phyloP scores from a whole-genome alignment of 2,113 vertebrate genomes.

The Trogon melanurus region DNA sequence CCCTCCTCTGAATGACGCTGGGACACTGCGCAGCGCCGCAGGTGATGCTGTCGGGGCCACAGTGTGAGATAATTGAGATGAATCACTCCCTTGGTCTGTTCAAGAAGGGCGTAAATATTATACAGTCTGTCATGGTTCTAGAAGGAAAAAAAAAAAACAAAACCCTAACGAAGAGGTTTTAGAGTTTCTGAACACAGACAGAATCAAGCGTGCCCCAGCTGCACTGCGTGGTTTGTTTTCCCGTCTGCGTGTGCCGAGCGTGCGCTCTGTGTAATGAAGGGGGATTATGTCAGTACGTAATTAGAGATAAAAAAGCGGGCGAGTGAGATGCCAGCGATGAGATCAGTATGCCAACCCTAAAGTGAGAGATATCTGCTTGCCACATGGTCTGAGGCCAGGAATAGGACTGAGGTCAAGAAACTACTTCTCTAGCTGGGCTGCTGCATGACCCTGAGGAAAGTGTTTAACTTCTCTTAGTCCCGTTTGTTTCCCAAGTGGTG shows the following conservation, averaged over 20 bases:
- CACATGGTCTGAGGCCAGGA: not conserved
- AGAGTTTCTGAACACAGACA: not conserved
- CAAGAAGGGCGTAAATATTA: not conserved
- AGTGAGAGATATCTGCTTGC: not conserved
- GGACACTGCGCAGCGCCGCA: not conserved
- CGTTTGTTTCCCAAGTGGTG: not conserved
- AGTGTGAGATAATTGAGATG: not conserved
- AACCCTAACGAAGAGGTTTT: not conserved
- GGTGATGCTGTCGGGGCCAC: not conserved
- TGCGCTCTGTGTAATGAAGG: conserved; percentile 7
- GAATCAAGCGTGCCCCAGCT: not conserved
- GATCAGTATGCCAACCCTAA: not conserved
- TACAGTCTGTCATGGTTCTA: not conserved
- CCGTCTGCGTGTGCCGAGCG: not conserved
- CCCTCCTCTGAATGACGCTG: not conserved
- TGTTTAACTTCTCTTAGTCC: not conserved
- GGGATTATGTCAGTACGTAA: conserved; percentile 41
- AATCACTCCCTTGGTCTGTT: not conserved
- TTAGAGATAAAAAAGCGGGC: not conserved
- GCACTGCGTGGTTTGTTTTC: not conserved
- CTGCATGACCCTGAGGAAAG: not conserved
- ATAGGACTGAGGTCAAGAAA: not conserved
- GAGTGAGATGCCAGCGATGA: conserved; percentile 3
- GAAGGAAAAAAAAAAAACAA: not conserved
- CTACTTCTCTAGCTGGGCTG: not conserved